These are phyloP conservation scores for Lochmaea capreae DNA, from an alignment of 2,888 invertebrate genomes.

Conservation along the genomic window DNA sequence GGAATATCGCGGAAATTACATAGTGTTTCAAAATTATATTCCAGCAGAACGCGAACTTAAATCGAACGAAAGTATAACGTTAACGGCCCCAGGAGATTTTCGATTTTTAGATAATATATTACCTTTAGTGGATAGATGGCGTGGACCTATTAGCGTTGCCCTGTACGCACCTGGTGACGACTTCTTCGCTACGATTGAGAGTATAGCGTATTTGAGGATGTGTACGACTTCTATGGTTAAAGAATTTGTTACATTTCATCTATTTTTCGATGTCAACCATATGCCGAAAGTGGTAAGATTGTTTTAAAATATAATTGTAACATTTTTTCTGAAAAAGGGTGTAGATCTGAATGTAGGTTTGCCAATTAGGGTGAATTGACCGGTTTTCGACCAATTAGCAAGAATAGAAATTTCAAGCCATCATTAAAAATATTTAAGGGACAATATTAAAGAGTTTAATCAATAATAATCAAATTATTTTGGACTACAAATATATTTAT, in stretches of 20 bases:
- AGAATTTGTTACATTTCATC: constrained; percentile 83
- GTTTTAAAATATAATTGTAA: neutral
- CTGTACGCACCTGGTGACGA: constrained; percentile 88
- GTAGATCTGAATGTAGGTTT: no score
- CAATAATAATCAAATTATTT: no score
- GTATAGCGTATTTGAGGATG: constrained; percentile 81
- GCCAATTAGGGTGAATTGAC: no score
- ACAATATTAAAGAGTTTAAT: no score
- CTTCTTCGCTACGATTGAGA: constrained; percentile 77
- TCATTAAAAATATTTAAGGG: no score
- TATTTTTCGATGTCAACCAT: constrained; percentile 85
- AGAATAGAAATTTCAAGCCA: no score
- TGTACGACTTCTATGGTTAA: constrained; percentile 76
- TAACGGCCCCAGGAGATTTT: constrained; percentile 50
- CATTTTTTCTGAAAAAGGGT: no score
- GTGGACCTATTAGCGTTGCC: constrained; percentile 85
- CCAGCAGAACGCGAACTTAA: constrained; percentile 62
- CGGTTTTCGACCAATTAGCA: no score
- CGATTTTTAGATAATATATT: constrained; percentile 88
- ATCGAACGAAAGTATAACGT: constrained; percentile 50
- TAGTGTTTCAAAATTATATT: constrained; percentile 86
- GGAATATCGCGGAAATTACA: constrained; percentile 66
- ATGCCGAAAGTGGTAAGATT: constrained; percentile 70
- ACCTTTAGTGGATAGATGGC: constrained; percentile 84
- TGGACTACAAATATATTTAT: no score